Conservation (phyloP, 2,888 invertebrate genomes). For the Herminia tarsipennalis region DNA sequence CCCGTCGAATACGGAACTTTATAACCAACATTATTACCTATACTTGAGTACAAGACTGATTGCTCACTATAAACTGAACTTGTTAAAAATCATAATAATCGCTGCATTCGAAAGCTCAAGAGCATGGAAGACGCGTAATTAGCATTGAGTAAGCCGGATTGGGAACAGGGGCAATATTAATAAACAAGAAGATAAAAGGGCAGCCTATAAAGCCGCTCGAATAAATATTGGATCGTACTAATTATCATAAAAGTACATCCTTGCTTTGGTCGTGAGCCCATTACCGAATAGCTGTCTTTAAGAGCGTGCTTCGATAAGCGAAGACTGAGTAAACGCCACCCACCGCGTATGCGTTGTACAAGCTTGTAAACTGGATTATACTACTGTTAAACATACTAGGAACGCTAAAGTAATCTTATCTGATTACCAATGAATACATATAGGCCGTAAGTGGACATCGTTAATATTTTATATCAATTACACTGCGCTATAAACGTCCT, state of each 20-base stretch:
- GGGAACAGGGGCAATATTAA: slow-evolving; percentile 68
- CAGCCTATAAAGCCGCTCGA: slow-evolving; percentile 66
- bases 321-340: slow-evolving; percentile 67
- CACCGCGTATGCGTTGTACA: slow-evolving; percentile 60
- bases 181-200: slow-evolving; percentile 78
- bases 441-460: slow-evolving; percentile 59
- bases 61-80: slow-evolving; percentile 24
- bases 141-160: slow-evolving; percentile 61
- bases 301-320: slow-evolving; percentile 63
- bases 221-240: slow-evolving; percentile 80
- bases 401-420: slow-evolving; percentile 59
- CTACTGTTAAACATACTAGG: slow-evolving; percentile 61
- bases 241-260: slow-evolving; percentile 81
- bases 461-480: slow-evolving; percentile 54
- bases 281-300: slow-evolving; percentile 82
- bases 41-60: slow-evolving; percentile 15
- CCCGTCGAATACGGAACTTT: slow-evolving; percentile 24
- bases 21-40: slow-evolving; percentile 6
- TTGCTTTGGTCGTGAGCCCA: slow-evolving; percentile 67
- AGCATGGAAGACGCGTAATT: slow-evolving; percentile 61
- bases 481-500: slow-evolving; percentile 26
- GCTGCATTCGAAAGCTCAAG: slow-evolving; percentile 49
- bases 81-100: slow-evolving; percentile 33
- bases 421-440: slow-evolving; percentile 65
- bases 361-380: slow-evolving; percentile 65